Evolutionary conservation across 2,888 invertebrate species (phyloP).

Genomic region (Nomada lathburiana): DNA sequence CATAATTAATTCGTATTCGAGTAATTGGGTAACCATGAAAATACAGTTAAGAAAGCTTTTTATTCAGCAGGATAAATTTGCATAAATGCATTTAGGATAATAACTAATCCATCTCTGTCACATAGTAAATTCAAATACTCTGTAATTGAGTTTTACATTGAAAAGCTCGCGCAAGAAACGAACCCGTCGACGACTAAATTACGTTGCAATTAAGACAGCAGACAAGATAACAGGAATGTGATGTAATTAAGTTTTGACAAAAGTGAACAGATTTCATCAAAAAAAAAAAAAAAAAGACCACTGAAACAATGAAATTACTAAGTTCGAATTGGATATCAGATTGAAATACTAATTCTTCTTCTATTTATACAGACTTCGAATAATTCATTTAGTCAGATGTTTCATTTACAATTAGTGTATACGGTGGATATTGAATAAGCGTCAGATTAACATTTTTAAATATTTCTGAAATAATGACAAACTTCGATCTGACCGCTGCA

Average conservation of each 20-base stretch:
- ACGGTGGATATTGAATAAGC: not conserved
- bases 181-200: constrained; percentile 39
- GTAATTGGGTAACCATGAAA: constrained; percentile 21
- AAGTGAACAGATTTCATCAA: constrained; percentile 26
- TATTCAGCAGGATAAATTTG: constrained; percentile 13
- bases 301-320: too few species aligned
- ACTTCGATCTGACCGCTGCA: not conserved
- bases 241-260: too few species aligned
- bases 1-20: not conserved
- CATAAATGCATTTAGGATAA: constrained; percentile 37
- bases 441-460: not conserved
- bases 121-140: constrained; percentile 47
- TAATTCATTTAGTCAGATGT: too few species aligned
- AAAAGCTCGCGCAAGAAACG: constrained; percentile 42
- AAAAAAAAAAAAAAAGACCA: too few species aligned
- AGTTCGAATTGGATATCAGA: too few species aligned
- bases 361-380: too few species aligned
- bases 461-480: not conserved
- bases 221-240: too few species aligned
- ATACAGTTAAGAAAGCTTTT: constrained; percentile 26
- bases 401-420: too few species aligned
- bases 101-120: constrained; percentile 53
- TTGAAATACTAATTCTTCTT: too few species aligned
- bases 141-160: constrained; percentile 46
- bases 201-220: constrained; percentile 29